Evolutionary conservation across 1,140 invertebrate species (phyloP).

Genomic region (Drosophila mojavensis): DNA sequence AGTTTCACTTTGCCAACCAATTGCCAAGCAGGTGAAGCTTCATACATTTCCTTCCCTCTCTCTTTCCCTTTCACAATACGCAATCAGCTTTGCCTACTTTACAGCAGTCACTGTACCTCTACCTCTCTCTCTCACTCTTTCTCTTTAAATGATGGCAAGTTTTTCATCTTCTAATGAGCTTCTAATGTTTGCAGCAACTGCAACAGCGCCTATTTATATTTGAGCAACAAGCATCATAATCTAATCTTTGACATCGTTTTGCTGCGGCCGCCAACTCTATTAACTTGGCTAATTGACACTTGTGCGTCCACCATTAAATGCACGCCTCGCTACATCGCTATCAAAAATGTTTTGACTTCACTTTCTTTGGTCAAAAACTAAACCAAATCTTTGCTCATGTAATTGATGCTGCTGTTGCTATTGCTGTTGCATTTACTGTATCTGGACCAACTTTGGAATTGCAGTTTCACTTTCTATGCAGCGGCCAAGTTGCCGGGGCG

Average conservation of each 20-base stretch:
- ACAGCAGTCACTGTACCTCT: too few species aligned
- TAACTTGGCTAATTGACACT: slow-evolving; percentile 44
- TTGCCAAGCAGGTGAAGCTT: slow-evolving; percentile 6
- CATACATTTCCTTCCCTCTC: slow-evolving; percentile 14
- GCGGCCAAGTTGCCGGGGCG: slow-evolving; percentile 41
- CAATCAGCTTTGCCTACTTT: too few species aligned
- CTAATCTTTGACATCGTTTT: slow-evolving; percentile 31
- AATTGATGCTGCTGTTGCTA: slow-evolving; percentile 56
- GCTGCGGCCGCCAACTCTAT: slow-evolving; percentile 6
- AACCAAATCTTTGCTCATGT: slow-evolving; percentile 60
- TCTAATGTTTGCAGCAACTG: slow-evolving; percentile 27
- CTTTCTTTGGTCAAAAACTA: slow-evolving; percentile 54
- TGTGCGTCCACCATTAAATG: slow-evolving; percentile 1
- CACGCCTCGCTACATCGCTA: slow-evolving; percentile 42
- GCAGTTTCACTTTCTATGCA: slow-evolving; percentile 72
- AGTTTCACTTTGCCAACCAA: slow-evolving; percentile 54
- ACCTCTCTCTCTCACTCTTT: slow-evolving; percentile 13
- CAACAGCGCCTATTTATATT: slow-evolving; percentile 5
- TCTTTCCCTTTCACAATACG: too few species aligned
- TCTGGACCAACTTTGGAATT: slow-evolving; percentile 60
- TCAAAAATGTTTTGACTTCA: slow-evolving; percentile 39
- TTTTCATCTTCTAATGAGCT: slow-evolving; percentile 59
- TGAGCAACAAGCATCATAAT: slow-evolving; percentile 10
- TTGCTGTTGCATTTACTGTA: slow-evolving; percentile 22
- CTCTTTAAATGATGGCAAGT: slow-evolving; percentile 47